Evolutionary conservation across 2,888 invertebrate genomes (phyloP).

Genomic region (Aelia acuminata): DNA sequence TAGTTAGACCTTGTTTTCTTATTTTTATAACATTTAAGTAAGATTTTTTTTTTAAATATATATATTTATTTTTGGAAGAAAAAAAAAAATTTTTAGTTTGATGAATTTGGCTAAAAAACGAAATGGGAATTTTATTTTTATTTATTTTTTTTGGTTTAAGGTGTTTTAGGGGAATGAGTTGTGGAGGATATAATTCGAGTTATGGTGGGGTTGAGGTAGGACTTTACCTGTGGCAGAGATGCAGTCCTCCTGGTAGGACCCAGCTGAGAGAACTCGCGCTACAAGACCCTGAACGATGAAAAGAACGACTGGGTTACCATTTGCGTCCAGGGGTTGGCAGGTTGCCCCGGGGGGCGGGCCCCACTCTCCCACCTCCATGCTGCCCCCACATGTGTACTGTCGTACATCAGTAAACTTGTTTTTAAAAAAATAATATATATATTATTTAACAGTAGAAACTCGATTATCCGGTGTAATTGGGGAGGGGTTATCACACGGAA

Average conservation of each 20-base stretch:
- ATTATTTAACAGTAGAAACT: too few relatives aligned
- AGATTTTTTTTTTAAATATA: neutral
- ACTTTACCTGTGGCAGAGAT: slow-evolving; percentile 6
- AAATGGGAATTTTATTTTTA: neutral
- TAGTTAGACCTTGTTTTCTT: slow-evolving; percentile 54
- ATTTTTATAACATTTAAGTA: slow-evolving; percentile 19
- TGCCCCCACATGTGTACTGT: too few relatives aligned
- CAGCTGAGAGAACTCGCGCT: too few relatives aligned
- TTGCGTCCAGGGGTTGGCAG: slow-evolving; percentile 43
- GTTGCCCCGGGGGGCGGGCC: slow-evolving; percentile 28
- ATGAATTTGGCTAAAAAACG: too few relatives aligned
- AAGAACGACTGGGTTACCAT: neutral
- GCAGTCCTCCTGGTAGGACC: neutral
- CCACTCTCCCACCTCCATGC: neutral
- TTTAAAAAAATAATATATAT: too few relatives aligned
- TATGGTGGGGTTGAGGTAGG: neutral
- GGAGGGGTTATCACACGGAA: too few relatives aligned
- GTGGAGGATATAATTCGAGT: neutral
- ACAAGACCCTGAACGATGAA: neutral
- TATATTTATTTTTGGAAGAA: too few relatives aligned
- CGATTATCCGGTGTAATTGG: too few relatives aligned
- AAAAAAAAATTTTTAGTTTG: too few relatives aligned
- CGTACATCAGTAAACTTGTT: neutral
- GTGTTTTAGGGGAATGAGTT: neutral
- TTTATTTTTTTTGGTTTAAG: neutral